Base-by-base conservation (phyloP, 2,888 invertebrate genomes). In the Hypercompe scribonia region DNA sequence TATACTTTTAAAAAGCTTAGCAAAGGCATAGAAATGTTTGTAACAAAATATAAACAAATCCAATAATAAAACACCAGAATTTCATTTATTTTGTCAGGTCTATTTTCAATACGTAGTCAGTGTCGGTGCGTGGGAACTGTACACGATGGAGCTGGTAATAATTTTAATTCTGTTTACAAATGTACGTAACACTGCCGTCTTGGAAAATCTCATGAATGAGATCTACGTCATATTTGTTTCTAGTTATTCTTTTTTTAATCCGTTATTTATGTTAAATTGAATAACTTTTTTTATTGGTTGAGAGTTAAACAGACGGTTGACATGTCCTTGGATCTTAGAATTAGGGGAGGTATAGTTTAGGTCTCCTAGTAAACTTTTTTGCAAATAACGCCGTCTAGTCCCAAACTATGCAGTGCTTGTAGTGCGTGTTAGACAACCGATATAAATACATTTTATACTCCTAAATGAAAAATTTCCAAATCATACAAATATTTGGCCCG, bases 201-300 rank as follows among this genome's bases (percentile, higher is more conserved):
- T 73, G 70, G 70, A 15, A 61, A 65, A 69, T 69, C 65, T 70
- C 70, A 70, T 73, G 73, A 73, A 73, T 73, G 73, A 70, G 33
- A 70, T 13, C 39, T 34, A 61, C 58, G 61, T n/a, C 39, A 58
- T 54, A n/a, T 73, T 46, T 73, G 34, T 73, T 70, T 73, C 7
- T 58, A 54, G 34, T 42, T 64, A 54, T 70, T 8, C n/a, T 42
- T n/a, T 58, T 66, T 66, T 42, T 39, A 31, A 3, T 10, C 7
- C 21, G 65, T 66, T 31, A 21, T 39, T 65, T 31, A 39, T 31
- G 3, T 72, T 28, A 61, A 46, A 72, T 28, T 58, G 5, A 31
- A 31, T 31, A 31, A 18, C 24, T 50, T 50, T 24, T 50, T 50
- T 50, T 50, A 5, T 2, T 21, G 8, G n/a, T n/a, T n/a, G n/a